Evolutionary conservation across 2,888 invertebrate species (phyloP), one percentile per base, ranked within the genome.

Genomic region (Cryptocheilus praepositus): DNA sequence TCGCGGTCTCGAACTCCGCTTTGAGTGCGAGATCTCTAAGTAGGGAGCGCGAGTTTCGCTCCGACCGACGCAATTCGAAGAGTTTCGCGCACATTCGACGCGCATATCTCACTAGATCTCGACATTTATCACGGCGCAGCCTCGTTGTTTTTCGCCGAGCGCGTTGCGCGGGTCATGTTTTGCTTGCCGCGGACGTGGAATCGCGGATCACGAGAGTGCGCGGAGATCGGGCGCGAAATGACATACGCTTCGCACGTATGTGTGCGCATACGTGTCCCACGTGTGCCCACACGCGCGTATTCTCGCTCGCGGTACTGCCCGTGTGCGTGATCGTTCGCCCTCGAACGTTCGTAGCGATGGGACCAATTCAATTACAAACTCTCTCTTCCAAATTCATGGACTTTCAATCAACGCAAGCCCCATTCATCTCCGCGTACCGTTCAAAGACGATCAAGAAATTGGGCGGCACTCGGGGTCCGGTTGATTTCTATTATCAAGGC

Each of bases 281-380:
- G 36, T 36, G 36, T 7, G 36, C 11, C 36, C 36, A 36, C 36
- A 36, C 8, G 13, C 36, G 36, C 44, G 53, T 53, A 21, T 52
- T 63, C 68, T 63, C 63, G 64, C 70, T 70, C 63, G 44, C 56
- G 54, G n/a, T 46, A 45, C 49, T 60, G 43, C 11, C 43, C 57
- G 60, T 70, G 60, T 56, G 63, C 18, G 28, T 70, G 56, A 28
- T 43, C 59, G 45, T 45, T 57, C 56, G 62, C 57, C 25, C 45
- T 52, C 43, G 61, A 16, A 61, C 25, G 25, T 7, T 11, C 36
- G 13, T 11, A 36, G 36, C 8, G 36, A 36, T 36, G 36, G 36
- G 36, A 36, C 36, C 36, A 36, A 36, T 36, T 11, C 36, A 36
- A 36, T 36, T 36, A 36, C 36, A 36, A 11, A 36, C 11, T 36